Percentiles rank a stretch among this genome's conserved stretches.
These are phyloP conservation scores for Pelusios castaneus DNA, from an alignment of 2,113 vertebrate genomes.

Conservation along the genomic window DNA sequence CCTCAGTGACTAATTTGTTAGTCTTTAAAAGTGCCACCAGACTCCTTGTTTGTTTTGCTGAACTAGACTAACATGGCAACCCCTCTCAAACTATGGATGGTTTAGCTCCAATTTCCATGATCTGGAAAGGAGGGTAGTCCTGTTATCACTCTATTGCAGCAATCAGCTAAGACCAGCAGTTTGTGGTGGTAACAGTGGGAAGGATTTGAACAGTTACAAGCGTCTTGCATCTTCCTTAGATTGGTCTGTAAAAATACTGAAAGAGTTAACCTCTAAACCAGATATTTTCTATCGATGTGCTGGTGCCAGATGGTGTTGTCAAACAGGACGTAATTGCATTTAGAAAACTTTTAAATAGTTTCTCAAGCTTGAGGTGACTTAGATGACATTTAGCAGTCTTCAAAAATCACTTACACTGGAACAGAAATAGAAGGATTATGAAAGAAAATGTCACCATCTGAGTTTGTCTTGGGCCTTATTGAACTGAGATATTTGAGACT, in stretches of 20 bases:
- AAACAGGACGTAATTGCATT: slow-evolving; percentile 27
- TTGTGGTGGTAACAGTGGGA: not conserved
- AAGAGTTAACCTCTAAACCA: slow-evolving; percentile 17
- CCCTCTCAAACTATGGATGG: no score
- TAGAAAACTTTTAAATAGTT: slow-evolving; percentile 38
- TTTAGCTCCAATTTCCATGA: not conserved
- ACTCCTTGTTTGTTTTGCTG: no score
- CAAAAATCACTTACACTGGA: slow-evolving; percentile 55
- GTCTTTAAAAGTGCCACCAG: no score
- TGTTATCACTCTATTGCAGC: not conserved
- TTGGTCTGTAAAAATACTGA: not conserved
- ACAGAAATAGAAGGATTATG: slow-evolving; percentile 60
- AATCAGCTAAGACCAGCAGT: not conserved
- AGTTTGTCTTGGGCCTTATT: slow-evolving; percentile 56
- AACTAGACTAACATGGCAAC: no score
- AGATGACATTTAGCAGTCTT: slow-evolving; percentile 62
- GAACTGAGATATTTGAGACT: slow-evolving; percentile 21
- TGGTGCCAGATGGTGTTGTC: slow-evolving; percentile 56
- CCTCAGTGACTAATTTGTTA: not conserved
- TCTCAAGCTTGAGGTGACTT: slow-evolving; percentile 34
- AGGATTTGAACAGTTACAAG: not conserved
- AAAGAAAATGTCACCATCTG: slow-evolving; percentile 72
- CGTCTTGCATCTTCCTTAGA: not conserved
- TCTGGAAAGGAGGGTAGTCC: not conserved
- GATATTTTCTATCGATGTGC: not conserved